Conservation (phyloP, 2,888 invertebrate genomes). For the Polyommatus icarus region DNA sequence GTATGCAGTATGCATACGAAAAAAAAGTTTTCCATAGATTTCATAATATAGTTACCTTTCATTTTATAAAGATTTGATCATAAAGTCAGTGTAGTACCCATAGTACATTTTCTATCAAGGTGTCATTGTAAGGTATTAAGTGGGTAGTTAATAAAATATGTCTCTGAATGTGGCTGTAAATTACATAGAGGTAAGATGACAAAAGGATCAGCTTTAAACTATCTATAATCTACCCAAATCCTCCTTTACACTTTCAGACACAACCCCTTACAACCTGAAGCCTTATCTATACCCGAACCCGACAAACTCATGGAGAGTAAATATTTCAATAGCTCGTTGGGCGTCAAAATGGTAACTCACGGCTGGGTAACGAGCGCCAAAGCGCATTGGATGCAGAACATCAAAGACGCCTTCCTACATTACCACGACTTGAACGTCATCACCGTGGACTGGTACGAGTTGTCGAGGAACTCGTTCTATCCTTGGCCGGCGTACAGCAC, state of each 20-base stretch:
- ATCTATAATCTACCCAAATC: neutral
- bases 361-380: slow-evolving; percentile 74
- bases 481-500: slow-evolving; percentile 68
- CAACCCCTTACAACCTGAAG: slow-evolving; percentile 55
- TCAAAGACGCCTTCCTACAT: slow-evolving; percentile 67
- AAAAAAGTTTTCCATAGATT: too few relatives aligned
- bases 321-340: slow-evolving; percentile 64
- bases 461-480: slow-evolving; percentile 63
- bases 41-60: too few relatives aligned
- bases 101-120: too few relatives aligned
- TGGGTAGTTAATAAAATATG: too few relatives aligned
- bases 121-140: too few relatives aligned
- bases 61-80: too few relatives aligned
- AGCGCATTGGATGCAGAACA: slow-evolving; percentile 59
- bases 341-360: slow-evolving; percentile 76
- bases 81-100: too few relatives aligned
- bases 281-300: slow-evolving; percentile 50
- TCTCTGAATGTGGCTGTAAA: too few relatives aligned
- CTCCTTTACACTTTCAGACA: slow-evolving; percentile 48
- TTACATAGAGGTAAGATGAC: neutral
- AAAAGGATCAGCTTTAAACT: too few relatives aligned
- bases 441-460: slow-evolving; percentile 70
- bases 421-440: slow-evolving; percentile 74
- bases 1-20: too few relatives aligned
- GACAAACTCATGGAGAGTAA: slow-evolving; percentile 49